Conservation (phyloP, 2,888 invertebrate genomes). For the Stenodema calcarata region DNA sequence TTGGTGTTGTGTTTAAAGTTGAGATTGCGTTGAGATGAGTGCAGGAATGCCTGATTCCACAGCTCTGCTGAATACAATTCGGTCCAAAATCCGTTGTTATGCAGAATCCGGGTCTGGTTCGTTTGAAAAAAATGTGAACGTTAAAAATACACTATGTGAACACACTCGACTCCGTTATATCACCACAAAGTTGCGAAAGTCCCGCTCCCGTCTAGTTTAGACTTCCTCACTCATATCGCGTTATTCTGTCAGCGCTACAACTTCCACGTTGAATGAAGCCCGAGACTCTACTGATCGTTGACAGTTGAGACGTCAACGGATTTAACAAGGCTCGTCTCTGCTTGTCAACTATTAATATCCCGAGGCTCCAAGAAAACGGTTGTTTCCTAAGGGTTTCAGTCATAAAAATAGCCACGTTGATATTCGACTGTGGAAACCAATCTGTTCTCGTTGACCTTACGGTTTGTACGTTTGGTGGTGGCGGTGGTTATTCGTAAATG, state of each 20-base stretch:
- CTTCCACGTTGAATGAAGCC: neutral
- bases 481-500: too few relatives aligned
- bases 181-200: neutral
- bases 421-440: too few relatives aligned
- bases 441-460: too few relatives aligned
- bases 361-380: neutral
- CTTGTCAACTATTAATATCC: constrained; percentile 27
- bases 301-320: constrained; percentile 25
- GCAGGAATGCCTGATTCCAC: too few relatives aligned
- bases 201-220: neutral
- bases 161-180: neutral
- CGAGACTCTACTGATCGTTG: constrained; percentile 9
- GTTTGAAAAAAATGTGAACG: neutral
- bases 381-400: neutral
- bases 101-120: neutral
- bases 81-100: too few relatives aligned
- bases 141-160: neutral
- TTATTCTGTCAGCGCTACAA: neutral
- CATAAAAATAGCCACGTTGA: neutral
- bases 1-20: too few relatives aligned
- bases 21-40: too few relatives aligned
- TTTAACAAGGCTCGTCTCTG: constrained; percentile 22
- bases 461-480: too few relatives aligned
- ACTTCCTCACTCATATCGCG: neutral
- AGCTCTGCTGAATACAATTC: too few relatives aligned